A percentile compares a stretch with the other conserved stretches of the same genome.
These are phyloP conservation scores for Virgularia gustaviana DNA, from an alignment of 92 coral and sea anemone genomes.

Conservation along the genomic window DNA sequence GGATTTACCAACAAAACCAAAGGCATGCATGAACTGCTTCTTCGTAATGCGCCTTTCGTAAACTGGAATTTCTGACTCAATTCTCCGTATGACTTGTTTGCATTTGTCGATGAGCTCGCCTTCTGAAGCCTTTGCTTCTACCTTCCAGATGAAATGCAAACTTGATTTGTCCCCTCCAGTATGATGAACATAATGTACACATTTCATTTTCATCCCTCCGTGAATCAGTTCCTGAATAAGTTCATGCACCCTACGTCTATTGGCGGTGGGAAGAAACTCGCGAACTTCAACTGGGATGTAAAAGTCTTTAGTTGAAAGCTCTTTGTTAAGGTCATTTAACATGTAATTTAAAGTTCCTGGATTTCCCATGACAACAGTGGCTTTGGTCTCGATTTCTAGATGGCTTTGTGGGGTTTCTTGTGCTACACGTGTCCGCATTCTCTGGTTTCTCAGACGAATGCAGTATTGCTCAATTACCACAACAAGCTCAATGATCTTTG, in stretches of 20 bases:
- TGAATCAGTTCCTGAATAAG: conserved; percentile 25
- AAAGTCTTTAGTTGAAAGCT: conserved; percentile 13
- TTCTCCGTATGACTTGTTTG: conserved; percentile 19
- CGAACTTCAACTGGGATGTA: conserved; percentile 29
- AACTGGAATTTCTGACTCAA: conserved; percentile 27
- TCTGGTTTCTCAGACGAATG: conserved; percentile 21
- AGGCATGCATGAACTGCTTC: conserved; percentile 26
- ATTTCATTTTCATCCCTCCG: conserved; percentile 16
- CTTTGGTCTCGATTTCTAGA: conserved; percentile 28
- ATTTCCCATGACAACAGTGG: conserved; percentile 19
- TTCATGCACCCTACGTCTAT: conserved; percentile 22
- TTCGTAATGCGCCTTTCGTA: conserved; percentile 25
- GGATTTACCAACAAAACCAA: conserved; percentile 18
- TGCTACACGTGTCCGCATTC: neutral
- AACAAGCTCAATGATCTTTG: neutral
- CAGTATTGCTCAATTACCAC: conserved; percentile 7
- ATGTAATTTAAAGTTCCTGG: neutral
- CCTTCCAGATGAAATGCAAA: conserved; percentile 10
- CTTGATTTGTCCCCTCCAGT: neutral
- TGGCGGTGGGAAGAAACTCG: conserved; percentile 9
- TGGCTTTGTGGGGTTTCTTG: conserved; percentile 17
- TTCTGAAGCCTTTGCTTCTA: conserved; percentile 5
- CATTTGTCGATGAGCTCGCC: conserved; percentile 25
- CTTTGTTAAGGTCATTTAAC: conserved; percentile 10
- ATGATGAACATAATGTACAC: conserved; percentile 11